phyloP scores from a whole-genome alignment of 37 sponge, comb jelly and placozoan species.

The Beroe ovata region DNA sequence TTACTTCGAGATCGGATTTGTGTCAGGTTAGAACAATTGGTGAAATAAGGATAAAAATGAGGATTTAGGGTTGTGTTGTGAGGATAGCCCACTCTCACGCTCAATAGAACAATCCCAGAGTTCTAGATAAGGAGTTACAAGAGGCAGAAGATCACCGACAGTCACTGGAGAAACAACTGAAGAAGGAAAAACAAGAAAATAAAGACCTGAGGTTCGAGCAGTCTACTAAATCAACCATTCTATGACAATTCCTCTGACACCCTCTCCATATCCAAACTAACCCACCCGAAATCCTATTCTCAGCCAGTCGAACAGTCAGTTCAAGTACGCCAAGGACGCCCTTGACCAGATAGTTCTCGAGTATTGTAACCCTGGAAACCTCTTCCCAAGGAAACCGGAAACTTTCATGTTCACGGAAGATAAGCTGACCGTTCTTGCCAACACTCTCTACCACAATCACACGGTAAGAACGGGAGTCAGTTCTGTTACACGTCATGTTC shows the following conservation, averaged over 20 bases:
- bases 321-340: constrained; percentile 35
- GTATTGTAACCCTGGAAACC: constrained; percentile 19
- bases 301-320: constrained; percentile 28
- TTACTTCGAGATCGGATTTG: neutral
- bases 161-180: neutral
- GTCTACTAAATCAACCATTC: neutral
- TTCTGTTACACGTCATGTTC: no score
- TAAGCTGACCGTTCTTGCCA: constrained; percentile 27
- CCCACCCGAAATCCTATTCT: neutral
- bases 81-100: no score
- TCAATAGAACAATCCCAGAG: no score
- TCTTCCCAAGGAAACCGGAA: constrained; percentile 26
- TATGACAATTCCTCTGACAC: neutral
- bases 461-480: constrained; percentile 7
- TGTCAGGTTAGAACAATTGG: no score
- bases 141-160: constrained; percentile 41
- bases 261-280: no score
- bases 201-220: constrained; percentile 25
- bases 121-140: constrained; percentile 29
- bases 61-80: no score
- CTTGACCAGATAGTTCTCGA: constrained; percentile 19
- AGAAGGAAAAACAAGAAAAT: constrained; percentile 8
- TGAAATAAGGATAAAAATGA: no score
- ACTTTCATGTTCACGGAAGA: constrained; percentile 10
- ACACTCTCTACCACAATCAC: constrained; percentile 1